Evolutionary conservation across 2,888 invertebrate genomes (phyloP).

Genomic region (Coecobrya sp.): DNA sequence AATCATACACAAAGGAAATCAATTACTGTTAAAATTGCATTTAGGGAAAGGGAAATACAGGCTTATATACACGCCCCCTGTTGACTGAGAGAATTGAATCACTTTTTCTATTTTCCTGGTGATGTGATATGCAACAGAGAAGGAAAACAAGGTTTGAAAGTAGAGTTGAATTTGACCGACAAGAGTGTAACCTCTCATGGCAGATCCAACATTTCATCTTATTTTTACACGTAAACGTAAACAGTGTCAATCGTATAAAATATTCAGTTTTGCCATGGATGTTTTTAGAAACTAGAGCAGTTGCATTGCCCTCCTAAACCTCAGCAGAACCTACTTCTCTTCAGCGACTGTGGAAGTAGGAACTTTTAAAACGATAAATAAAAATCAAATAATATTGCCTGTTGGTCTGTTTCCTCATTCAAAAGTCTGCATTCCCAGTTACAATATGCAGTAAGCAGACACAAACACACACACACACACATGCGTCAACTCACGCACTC

Average conservation of each 20-base stretch:
- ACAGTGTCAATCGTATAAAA: not conserved
- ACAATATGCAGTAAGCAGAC: not conserved
- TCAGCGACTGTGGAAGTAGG: not conserved
- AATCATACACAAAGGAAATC: not conserved
- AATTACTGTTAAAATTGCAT: not conserved
- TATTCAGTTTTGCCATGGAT: not conserved
- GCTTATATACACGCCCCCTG: not conserved
- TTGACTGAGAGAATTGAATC: not conserved
- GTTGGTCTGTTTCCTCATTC: constrained; percentile 4
- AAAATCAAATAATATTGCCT: not conserved
- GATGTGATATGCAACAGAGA: not conserved
- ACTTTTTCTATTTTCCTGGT: not conserved
- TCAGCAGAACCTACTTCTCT: not conserved
- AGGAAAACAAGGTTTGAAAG: not conserved
- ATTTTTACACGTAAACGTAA: not conserved
- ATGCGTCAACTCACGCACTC: not conserved
- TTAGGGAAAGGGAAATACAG: not conserved
- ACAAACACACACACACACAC: not conserved
- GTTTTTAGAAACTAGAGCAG: not conserved
- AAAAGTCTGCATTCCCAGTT: not conserved
- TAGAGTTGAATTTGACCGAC: not conserved
- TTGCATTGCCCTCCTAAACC: not conserved
- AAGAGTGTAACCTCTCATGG: too few relatives aligned
- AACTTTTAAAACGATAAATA: not conserved
- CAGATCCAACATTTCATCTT: not conserved